Percentiles rank a stretch among this genome's conserved stretches.
Evolutionary conservation across 2,113 vertebrate species (phyloP).

Genomic region (Tamias sibiricus): DNA sequence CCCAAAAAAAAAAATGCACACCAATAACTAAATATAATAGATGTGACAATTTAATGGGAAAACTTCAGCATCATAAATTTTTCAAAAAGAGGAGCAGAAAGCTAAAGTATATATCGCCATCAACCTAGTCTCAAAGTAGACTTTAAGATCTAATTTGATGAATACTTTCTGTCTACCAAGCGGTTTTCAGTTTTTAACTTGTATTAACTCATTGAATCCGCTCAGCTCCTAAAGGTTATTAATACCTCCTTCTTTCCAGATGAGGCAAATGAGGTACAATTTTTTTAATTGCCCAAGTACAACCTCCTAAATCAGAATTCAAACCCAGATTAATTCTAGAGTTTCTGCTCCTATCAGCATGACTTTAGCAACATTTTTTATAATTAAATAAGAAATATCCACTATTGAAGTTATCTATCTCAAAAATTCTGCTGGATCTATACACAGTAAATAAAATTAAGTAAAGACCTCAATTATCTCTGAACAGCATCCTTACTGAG

Average conservation of each 20-base stretch:
- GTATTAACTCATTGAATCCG: not conserved
- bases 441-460: not conserved
- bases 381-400: not conserved
- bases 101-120: not conserved
- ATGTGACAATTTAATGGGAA: not conserved
- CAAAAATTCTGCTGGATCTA: constrained; percentile 12
- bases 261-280: not conserved
- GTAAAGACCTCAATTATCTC: constrained; percentile 7
- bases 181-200: constrained; percentile 1
- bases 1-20: too few species aligned
- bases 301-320: not conserved
- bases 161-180: not conserved
- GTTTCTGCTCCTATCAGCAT: not conserved
- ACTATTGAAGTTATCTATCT: not conserved
- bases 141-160: not conserved
- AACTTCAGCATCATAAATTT: not conserved
- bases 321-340: not conserved
- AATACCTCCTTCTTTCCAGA: not conserved
- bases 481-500: not conserved
- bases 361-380: not conserved
- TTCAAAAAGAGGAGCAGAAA: not conserved
- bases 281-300: not conserved
- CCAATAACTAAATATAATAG: not conserved
- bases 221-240: not conserved
- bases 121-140: not conserved